These are phyloP conservation scores for Marasmarcha lunaedactyla DNA, from an alignment of 2,888 invertebrate species.

Conservation along the genomic window DNA sequence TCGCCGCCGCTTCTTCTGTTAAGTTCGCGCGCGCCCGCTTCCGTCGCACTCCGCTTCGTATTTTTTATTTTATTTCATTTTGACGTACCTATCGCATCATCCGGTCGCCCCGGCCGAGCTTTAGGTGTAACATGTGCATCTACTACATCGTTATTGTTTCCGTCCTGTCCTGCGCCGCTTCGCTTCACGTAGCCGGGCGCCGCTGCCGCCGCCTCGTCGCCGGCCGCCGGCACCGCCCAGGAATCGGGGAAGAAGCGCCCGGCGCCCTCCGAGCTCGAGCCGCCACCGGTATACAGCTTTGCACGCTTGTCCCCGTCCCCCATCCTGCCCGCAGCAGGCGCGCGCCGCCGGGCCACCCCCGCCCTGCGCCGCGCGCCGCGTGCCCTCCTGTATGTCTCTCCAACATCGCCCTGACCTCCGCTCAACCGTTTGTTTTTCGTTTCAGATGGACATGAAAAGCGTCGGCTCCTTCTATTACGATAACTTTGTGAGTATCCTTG, in stretches of 20 bases:
- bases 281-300: constrained; percentile 92
- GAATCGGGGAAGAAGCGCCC: constrained; percentile 97
- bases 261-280: constrained; percentile 72
- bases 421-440: constrained; percentile 67
- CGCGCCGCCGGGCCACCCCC: constrained; percentile 33
- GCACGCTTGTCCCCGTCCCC: constrained; percentile 60
- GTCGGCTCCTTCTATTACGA: constrained; percentile 96
- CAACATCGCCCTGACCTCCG: constrained; percentile 28
- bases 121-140: constrained; percentile 71
- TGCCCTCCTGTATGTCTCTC: constrained; percentile 20
- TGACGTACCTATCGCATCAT: constrained; percentile 60
- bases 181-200: constrained; percentile 69
- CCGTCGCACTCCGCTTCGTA: constrained; percentile 70
- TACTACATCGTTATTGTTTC: constrained; percentile 71
- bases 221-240: constrained; percentile 74
- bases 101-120: constrained; percentile 67
- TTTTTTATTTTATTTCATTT: constrained; percentile 33
- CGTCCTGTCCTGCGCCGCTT: constrained; percentile 70
- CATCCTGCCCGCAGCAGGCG: constrained; percentile 39
- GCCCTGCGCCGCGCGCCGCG: constrained; percentile 27
- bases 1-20: constrained; percentile 64
- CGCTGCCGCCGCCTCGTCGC: constrained; percentile 72
- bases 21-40: constrained; percentile 60
- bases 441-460: constrained; percentile 97
- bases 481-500: constrained; percentile 88